Percentiles rank a stretch among this genome's conserved stretches.
phyloP scores from a whole-genome alignment of 2,113 vertebrate genomes.

The Antigone vipio region DNA sequence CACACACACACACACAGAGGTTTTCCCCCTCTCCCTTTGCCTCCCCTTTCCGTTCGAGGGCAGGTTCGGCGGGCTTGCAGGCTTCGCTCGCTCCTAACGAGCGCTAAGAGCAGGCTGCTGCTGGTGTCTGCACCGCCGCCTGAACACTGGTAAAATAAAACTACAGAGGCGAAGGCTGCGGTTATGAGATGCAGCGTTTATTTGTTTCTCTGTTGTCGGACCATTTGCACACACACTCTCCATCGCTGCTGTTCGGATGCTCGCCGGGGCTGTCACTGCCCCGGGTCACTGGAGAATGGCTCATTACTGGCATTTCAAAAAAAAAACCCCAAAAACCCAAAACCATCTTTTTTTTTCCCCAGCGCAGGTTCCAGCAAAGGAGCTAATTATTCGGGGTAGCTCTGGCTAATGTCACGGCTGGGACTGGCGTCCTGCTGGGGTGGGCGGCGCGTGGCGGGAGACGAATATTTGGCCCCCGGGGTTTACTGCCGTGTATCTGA shows the following conservation, averaged over 20 bases:
- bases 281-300: not conserved
- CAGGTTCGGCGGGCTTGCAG: not conserved
- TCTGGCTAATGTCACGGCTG: not conserved
- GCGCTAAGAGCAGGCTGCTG: not conserved
- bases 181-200: not conserved
- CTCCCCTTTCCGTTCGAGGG: not conserved
- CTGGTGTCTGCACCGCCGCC: not conserved
- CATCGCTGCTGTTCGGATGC: not conserved
- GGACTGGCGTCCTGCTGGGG: rapidly evolving
- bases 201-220: not conserved
- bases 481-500: not conserved
- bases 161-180: not conserved
- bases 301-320: not conserved
- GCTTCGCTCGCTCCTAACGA: not conserved
- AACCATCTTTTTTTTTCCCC: not conserved
- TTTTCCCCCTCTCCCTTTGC: not conserved
- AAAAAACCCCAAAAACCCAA: too few species aligned
- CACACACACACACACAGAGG: not conserved
- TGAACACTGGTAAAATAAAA: not conserved
- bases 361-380: not conserved
- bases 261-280: not conserved
- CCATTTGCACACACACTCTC: rapidly evolving
- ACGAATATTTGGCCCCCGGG: not conserved
- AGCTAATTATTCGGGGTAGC: not conserved
- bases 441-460: rapidly evolving